phyloP scores from a whole-genome alignment of 2,888 invertebrate genomes.

The Drosophila pegasa region DNA sequence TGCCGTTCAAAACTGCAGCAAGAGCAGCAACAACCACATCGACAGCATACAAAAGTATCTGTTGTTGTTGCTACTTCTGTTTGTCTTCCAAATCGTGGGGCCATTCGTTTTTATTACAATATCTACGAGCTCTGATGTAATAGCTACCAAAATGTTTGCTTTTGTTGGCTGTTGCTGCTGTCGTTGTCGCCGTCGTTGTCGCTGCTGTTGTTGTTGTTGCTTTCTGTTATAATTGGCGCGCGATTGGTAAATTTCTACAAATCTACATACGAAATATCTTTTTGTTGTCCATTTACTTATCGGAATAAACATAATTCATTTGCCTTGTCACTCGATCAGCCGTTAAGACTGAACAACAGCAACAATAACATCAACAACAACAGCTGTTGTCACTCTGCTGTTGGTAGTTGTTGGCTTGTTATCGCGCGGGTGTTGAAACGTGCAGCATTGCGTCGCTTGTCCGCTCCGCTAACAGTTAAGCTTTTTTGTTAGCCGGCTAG shows the following conservation, averaged over 20 bases:
- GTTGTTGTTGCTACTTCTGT: constrained; percentile 42
- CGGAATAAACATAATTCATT: constrained; percentile 51
- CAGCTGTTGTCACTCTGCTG: constrained; percentile 39
- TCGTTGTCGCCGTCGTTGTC: constrained; percentile 12
- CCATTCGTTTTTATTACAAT: constrained; percentile 71
- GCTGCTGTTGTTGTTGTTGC: constrained; percentile 21
- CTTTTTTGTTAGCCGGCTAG: constrained; percentile 13
- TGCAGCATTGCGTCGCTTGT: constrained; percentile 30
- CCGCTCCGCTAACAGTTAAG: constrained; percentile 19
- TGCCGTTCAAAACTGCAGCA: constrained; percentile 53
- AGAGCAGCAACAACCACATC: constrained; percentile 12
- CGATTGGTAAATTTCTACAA: constrained; percentile 69
- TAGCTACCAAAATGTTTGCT: constrained; percentile 43
- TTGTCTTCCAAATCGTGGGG: constrained; percentile 53
- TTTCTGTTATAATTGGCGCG: constrained; percentile 66
- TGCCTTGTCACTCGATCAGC: constrained; percentile 57
- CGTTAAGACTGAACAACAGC: constrained; percentile 36
- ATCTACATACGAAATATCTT: constrained; percentile 61
- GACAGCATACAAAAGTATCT: constrained; percentile 17
- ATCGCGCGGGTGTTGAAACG: constrained; percentile 70
- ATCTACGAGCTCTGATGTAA: constrained; percentile 63
- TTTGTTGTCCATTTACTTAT: constrained; percentile 38
- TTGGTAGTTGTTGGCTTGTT: constrained; percentile 31
- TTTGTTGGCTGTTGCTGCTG: constrained; percentile 8
- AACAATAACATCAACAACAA: constrained; percentile 18